Evolutionary conservation across 1,140 invertebrate species (phyloP).

Genomic region (Amyelois transitella): DNA sequence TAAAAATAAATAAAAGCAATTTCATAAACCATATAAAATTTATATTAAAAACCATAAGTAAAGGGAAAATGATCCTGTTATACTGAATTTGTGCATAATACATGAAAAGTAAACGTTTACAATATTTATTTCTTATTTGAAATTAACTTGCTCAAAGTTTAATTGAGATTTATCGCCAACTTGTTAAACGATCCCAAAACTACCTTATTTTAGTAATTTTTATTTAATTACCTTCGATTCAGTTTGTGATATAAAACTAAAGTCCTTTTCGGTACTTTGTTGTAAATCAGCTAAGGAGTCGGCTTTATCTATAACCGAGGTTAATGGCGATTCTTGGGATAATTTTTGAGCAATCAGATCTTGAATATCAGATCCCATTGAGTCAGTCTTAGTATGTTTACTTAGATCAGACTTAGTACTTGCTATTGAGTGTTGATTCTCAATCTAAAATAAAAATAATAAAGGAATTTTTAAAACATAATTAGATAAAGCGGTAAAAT

Average conservation of each 20-base stretch:
- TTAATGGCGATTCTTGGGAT: slow-evolving; percentile 59
- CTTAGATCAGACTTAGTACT: slow-evolving; percentile 61
- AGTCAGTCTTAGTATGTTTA: slow-evolving; percentile 66
- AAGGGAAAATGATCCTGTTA: too few relatives aligned
- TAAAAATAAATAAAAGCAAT: slow-evolving; percentile 15
- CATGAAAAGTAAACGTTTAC: too few relatives aligned
- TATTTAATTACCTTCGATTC: slow-evolving; percentile 60
- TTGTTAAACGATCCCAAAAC: not conserved
- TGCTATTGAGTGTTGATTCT: slow-evolving; percentile 43
- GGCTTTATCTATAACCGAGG: slow-evolving; percentile 54
- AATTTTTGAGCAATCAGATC: slow-evolving; percentile 42
- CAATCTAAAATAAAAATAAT: slow-evolving; percentile 34
- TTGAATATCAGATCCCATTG: slow-evolving; percentile 61
- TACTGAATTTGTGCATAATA: not conserved
- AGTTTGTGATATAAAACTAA: slow-evolving; percentile 70
- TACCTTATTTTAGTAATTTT: too few relatives aligned
- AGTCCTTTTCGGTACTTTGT: slow-evolving; percentile 69
- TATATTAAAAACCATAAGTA: too few relatives aligned
- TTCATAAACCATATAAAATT: not conserved
- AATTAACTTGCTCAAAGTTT: too few relatives aligned
- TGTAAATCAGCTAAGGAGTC: slow-evolving; percentile 67
- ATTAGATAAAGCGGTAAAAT: not conserved
- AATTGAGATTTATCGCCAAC: not conserved
- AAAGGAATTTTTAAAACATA: not conserved
- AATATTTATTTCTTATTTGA: too few relatives aligned